Base-by-base conservation (phyloP, 2,888 invertebrate genomes). In the Andrena haemorrhoa region DNA sequence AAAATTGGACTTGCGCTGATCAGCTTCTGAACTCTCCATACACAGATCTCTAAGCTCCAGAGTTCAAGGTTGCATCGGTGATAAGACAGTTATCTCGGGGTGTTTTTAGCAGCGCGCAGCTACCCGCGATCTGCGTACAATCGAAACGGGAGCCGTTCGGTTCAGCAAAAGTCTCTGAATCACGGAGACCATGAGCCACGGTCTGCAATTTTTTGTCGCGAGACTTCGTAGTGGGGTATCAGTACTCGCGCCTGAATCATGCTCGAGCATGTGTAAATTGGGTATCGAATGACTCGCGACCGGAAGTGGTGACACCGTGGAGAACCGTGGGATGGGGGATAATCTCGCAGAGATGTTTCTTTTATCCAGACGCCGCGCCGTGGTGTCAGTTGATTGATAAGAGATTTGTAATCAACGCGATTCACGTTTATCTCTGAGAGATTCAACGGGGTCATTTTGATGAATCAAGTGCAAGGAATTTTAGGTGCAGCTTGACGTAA, bases 231-330 rank as follows among this genome's bases (percentile, higher is more conserved):
- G 41, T 16, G 41, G 41, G 16, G 41, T 41, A 1, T 41, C 75
- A 29, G 65, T 23, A 31, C n/a, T 61, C 26, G 23, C 2, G 20
- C 58, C 64, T 88, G 88, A 88, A 79, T 88, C 87, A 87, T 51
- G 10, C 35, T 10, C 8, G 31, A 71, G 47, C 79, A 49, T 35
- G 35, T n/a, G 74, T 60, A 60, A 85, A 72, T 58, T 75, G 63
- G 63, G 16, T 51, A 56, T 58, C 77, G 68, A 70, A 31, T 75
- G 74, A 78, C 53, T 75, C 26, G 71, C 53, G 71, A 79, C 84
- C 85, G 87, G 89, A 88, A 89, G 72, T 84, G 47, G 65, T 29
- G 63, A 65, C 80, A 69, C 47, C 33, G 12, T 26, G 35, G 4
- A 33, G 26, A 4, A 7, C 23, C 10, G 64, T 16, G 35, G 56